phyloP scores from a whole-genome alignment of 2,113 vertebrate species.

The Bos javanicus region DNA sequence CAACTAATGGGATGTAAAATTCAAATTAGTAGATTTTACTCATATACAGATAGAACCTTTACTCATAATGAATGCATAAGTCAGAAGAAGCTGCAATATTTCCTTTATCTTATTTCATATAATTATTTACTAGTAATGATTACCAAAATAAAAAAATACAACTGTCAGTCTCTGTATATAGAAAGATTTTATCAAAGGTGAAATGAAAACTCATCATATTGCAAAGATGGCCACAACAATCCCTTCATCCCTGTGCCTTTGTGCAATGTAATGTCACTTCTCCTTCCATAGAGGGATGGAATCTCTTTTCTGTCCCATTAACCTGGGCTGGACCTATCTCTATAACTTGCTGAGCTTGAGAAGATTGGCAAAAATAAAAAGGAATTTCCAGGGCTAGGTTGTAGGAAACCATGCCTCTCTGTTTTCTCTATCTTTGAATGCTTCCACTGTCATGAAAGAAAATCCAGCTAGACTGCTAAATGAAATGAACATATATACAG shows the following conservation, averaged over 20 bases:
- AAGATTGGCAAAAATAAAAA: background rate
- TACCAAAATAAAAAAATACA: background rate
- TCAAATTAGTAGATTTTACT: background rate
- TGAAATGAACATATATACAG: background rate
- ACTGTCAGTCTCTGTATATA: background rate
- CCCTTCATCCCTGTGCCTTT: too few species aligned
- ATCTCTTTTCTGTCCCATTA: background rate
- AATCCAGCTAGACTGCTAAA: background rate
- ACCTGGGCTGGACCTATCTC: background rate
- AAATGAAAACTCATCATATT: background rate
- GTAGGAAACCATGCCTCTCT: background rate
- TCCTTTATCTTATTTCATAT: background rate
- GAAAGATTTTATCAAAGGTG: background rate
- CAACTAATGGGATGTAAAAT: background rate
- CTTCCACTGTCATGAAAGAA: background rate
- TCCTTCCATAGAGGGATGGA: background rate
- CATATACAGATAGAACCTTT: background rate
- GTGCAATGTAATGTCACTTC: background rate
- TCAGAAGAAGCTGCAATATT: background rate
- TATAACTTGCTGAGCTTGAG: background rate
- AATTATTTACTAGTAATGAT: background rate
- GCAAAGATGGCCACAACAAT: background rate
- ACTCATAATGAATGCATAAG: background rate
- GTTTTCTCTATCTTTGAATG: background rate
- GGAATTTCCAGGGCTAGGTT: background rate